Evolutionary conservation across 2,888 invertebrate genomes (phyloP).

Genomic region (Ceriagrion tenellum): DNA sequence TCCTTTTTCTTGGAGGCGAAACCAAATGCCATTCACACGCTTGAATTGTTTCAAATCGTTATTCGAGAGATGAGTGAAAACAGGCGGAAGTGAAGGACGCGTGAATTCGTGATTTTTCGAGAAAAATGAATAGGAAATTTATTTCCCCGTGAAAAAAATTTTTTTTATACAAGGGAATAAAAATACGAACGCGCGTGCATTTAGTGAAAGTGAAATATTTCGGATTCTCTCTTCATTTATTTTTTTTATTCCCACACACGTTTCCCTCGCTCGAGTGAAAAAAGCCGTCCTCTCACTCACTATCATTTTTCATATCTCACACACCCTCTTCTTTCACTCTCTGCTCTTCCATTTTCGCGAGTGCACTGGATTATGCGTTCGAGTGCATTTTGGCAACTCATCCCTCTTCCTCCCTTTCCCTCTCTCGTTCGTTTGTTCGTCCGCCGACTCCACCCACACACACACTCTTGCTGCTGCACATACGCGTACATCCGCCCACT

Average conservation of each 20-base stretch:
- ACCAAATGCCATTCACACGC: background rate
- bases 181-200: background rate
- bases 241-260: background rate
- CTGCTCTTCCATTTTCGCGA: background rate
- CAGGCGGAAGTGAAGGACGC: background rate
- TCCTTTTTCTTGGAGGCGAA: background rate
- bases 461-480: background rate
- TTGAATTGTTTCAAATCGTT: background rate
- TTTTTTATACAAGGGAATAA: background rate
- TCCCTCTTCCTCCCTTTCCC: conserved; percentile 21
- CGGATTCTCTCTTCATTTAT: background rate
- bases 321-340: background rate
- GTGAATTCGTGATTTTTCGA: background rate
- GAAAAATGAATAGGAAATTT: background rate
- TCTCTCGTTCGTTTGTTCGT: background rate
- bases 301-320: background rate
- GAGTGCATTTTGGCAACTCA: conserved; percentile 66
- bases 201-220: conserved; percentile 20
- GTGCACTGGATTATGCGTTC: conserved; percentile 57
- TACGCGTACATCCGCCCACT: background rate
- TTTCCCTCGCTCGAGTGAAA: background rate
- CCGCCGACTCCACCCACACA: background rate
- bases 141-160: background rate
- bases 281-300: background rate
- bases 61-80: background rate